Percentiles rank a stretch among this genome's conserved stretches.
phyloP scores from a whole-genome alignment of 2,113 vertebrate genomes.

The Melanotaenia duboulayi region DNA sequence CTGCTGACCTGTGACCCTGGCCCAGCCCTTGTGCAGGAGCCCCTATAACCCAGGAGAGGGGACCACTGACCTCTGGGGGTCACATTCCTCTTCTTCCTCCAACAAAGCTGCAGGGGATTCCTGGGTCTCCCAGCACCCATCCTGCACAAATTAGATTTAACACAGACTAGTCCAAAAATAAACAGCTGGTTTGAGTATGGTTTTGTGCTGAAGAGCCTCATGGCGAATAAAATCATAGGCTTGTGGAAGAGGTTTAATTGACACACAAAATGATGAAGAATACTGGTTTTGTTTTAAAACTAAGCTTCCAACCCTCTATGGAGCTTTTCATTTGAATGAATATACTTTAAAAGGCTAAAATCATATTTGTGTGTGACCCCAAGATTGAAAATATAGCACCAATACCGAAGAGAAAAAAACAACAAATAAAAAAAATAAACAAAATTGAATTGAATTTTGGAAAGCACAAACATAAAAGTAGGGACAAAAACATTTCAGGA shows the following conservation, averaged over 20 bases:
- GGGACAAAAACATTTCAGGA: no score
- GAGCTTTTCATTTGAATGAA: neutral
- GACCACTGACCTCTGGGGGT: conserved; percentile 81
- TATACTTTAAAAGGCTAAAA: neutral
- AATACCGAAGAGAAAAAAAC: neutral
- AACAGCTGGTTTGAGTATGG: conserved; percentile 75
- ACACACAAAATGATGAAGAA: conserved; percentile 5
- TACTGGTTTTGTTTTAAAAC: neutral
- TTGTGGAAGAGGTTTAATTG: conserved; percentile 16
- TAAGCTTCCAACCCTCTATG: neutral
- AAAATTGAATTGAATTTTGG: neutral
- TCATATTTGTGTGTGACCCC: no score
- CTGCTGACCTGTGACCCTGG: conserved; percentile 84
- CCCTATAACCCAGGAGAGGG: conserved; percentile 77
- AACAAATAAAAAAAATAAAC: no score
- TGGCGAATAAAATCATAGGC: conserved; percentile 45
- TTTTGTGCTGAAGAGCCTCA: conserved; percentile 53
- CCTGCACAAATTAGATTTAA: conserved; percentile 83
- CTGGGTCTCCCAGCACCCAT: conserved; percentile 73
- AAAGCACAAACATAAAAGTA: neutral
- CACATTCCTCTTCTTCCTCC: conserved; percentile 82
- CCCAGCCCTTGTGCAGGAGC: conserved; percentile 73
- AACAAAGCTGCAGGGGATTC: conserved; percentile 81
- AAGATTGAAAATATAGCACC: neutral
- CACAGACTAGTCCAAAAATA: conserved; percentile 80